Base-by-base conservation (phyloP, 2,888 invertebrate species). In the Neoascia interrupta region DNA sequence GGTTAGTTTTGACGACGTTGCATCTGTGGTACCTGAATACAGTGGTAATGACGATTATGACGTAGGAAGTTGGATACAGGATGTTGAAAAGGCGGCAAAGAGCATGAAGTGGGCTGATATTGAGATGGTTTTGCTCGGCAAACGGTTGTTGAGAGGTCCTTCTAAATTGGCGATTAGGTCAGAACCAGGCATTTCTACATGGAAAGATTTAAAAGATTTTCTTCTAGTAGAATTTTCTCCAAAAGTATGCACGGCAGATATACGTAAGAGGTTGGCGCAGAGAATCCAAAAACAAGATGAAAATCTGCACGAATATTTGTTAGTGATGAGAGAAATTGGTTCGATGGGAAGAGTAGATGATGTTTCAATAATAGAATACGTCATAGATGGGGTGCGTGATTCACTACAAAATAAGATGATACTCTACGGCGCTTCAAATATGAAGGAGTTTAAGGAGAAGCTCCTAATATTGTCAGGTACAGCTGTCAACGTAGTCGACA, bases 41-140 rank as follows among this genome's bases (percentile, higher is more conserved):
- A 49, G 11, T 13, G 21, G 51, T 11, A 53, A 53, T 21, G 51
- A 36, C 11, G 51, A 53, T 5, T 53, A 36, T 19, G 51, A 21
- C 3, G 51, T 53, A n/a, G n/a, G 5, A 15, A 53, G 53, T 21
- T 53, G 53, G 37, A 11, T 53, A 5, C 53, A 53, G 15, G 36
- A 53, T 37, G 37, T 23, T 4, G 53, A 53, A 21, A 53, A 15
- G 1, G 37, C 36, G 3, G 36, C 36, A 21, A 6, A 36, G 19
- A 36, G 16, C n/a, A 53, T 37, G 37, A 26, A 26, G 8, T 26
- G 26, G 37, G 21, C 53, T 1, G 23, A 37, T 2, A 13, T 53
- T 13, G 53, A 53, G 15, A 37, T 11, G 15, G 53, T 53, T 13
- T n/a, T 53, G 11, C 37, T 37, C 13, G 23, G 36, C 6, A 37